Evolutionary conservation across 2,888 invertebrate species (phyloP), one percentile per base, ranked within the genome.

Genomic region (Drosophila picticornis): DNA sequence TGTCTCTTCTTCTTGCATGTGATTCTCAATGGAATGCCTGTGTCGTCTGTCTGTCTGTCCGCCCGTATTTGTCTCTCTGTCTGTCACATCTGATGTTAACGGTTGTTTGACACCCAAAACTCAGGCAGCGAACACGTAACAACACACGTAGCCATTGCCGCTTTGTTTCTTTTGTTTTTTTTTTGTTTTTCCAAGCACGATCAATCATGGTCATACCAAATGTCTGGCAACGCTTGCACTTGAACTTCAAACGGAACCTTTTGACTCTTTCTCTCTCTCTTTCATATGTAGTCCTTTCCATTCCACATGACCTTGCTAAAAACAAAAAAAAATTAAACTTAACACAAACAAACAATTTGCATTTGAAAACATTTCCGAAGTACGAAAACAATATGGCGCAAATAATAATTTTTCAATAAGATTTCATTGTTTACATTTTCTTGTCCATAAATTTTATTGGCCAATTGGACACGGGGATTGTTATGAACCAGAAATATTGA

Each of bases 21-120:
- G 65, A 70, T 72, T 60, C 66, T 70, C 46, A 80, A 79, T 87
- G 87, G 77, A 89, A 90, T 86, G 83, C 70, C 71, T 46, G 9
- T 16, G 72, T 57, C 34, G 56, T 32, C 50, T 43, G 4, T 59
- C 51, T 34, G 50, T 31, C 31, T 48, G 40, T 55, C 11, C 38
- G 57, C n/a, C 22, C 22, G 22, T 13, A 22, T 22, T 38, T 57
- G 5, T 55, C 50, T 34, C 22, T 31, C 13, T 48, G 25, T 40
- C 9, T 52, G 51, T 40, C 43, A 55, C 34, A 34, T 36, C 11
- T 19, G n/a, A 27, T 46, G 48, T 16, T 72, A 80, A 81, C 77
- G 46, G 81, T 70, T 58, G 46, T 50, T 55, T 76, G 59, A 36
- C 70, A 55, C 32, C 46, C 50, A 25, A 46, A 19, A 50, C 38